These are phyloP conservation scores for Mormyrus hasselquistii DNA, from an alignment of 2,797 vertebrate species.

Conservation along the genomic window DNA sequence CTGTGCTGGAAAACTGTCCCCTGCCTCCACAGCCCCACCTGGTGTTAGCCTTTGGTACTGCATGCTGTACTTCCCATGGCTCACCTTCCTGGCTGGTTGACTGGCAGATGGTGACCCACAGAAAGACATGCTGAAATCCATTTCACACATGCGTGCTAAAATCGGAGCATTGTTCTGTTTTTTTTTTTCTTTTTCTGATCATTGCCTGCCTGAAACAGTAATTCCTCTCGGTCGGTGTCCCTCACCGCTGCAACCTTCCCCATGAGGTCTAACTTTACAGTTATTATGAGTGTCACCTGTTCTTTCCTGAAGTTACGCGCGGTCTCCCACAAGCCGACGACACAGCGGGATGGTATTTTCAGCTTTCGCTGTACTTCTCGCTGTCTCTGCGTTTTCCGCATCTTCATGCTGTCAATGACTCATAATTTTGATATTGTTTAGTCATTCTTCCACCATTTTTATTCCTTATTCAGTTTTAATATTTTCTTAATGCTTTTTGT, in stretches of 20 bases:
- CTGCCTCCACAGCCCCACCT: constrained; percentile 18
- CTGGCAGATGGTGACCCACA: background rate
- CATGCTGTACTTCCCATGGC: no score
- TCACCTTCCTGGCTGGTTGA: background rate
- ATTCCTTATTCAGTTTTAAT: background rate
- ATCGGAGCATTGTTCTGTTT: background rate
- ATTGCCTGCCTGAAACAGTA: background rate
- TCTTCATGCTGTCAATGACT: background rate
- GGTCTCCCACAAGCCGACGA: background rate
- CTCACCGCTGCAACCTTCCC: background rate
- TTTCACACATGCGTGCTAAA: background rate
- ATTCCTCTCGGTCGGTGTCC: background rate
- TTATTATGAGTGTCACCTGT: background rate
- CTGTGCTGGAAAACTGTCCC: background rate
- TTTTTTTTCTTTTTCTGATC: background rate
- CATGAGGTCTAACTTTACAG: background rate
- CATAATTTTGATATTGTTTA: background rate
- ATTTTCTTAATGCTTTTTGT: background rate
- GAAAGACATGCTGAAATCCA: background rate
- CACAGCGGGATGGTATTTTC: background rate
- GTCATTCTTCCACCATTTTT: background rate
- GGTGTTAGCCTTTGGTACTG: constrained; percentile 1
- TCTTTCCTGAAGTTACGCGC: background rate
- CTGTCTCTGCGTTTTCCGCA: background rate
- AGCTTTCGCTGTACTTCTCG: background rate